These are phyloP conservation scores for Pycnomerus fuliginosus DNA, from an alignment of 2,888 invertebrate species.

Conservation along the genomic window DNA sequence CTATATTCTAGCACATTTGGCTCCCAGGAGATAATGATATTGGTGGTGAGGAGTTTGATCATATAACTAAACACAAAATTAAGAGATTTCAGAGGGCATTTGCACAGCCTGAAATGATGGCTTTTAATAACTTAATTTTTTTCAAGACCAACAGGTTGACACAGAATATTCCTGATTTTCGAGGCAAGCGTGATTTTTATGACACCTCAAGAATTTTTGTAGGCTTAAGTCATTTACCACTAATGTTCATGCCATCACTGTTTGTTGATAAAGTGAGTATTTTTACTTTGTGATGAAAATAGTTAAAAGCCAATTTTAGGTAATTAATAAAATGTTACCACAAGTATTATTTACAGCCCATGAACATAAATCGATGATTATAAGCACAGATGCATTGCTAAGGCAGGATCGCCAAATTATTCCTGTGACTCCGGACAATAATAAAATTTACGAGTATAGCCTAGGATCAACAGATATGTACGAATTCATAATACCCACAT, in stretches of 20 bases:
- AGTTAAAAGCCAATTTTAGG: slow-evolving; percentile 49
- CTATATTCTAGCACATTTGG: slow-evolving; percentile 67
- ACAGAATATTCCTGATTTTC: slow-evolving; percentile 60
- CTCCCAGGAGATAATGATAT: slow-evolving; percentile 97
- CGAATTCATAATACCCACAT: slow-evolving; percentile 90
- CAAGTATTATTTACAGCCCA: slow-evolving; percentile 71
- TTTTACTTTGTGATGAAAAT: not conserved
- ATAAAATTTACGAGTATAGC: slow-evolving; percentile 51
- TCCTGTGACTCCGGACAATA: slow-evolving; percentile 43
- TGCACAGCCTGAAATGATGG: slow-evolving; percentile 65
- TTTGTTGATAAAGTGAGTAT: slow-evolving; percentile 57
- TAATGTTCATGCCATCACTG: slow-evolving; percentile 56
- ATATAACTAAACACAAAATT: slow-evolving; percentile 67
- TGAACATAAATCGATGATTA: slow-evolving; percentile 66
- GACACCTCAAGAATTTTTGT: slow-evolving; percentile 58
- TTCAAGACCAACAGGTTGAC: slow-evolving; percentile 75
- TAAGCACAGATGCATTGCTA: slow-evolving; percentile 48
- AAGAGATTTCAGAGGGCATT: slow-evolving; percentile 74
- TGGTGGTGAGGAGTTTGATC: slow-evolving; percentile 82
- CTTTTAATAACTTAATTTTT: slow-evolving; percentile 64
- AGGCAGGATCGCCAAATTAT: slow-evolving; percentile 43
- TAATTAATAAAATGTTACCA: slow-evolving; percentile 64
- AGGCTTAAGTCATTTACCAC: slow-evolving; percentile 73
- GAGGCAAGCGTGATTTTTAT: slow-evolving; percentile 51
- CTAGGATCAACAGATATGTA: slow-evolving; percentile 54